phyloP scores from a whole-genome alignment of 1,140 invertebrate species.

The Caenorhabditis briggsae region DNA sequence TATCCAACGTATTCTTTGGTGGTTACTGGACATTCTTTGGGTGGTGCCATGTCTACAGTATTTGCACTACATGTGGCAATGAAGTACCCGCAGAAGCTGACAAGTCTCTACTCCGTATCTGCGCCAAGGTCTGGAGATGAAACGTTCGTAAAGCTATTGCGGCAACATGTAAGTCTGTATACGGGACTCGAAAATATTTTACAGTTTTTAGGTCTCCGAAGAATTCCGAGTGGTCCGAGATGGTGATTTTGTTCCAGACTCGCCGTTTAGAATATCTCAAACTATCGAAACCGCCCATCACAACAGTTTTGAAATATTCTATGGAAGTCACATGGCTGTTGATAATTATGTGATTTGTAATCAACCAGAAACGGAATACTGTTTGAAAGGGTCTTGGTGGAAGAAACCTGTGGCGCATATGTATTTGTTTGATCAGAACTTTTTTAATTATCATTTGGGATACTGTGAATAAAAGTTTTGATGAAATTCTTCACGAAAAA shows the following conservation, averaged over 20 bases:
- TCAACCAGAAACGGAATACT: slow-evolving; percentile 35
- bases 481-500: too few relatives aligned
- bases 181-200: neutral
- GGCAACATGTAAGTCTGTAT: neutral
- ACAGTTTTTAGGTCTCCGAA: slow-evolving; percentile 9
- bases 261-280: slow-evolving; percentile 26
- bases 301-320: slow-evolving; percentile 51
- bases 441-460: slow-evolving; percentile 48
- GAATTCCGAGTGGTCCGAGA: slow-evolving; percentile 35
- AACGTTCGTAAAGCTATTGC: slow-evolving; percentile 21
- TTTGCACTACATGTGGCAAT: slow-evolving; percentile 43
- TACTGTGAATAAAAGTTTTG: slow-evolving; percentile 31
- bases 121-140: slow-evolving; percentile 33
- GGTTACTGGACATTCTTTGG: slow-evolving; percentile 28
- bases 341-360: slow-evolving; percentile 39
- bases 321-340: slow-evolving; percentile 40
- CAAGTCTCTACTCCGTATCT: neutral
- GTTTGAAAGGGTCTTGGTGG: slow-evolving; percentile 42
- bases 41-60: slow-evolving; percentile 43
- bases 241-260: slow-evolving; percentile 37
- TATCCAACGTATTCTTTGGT: slow-evolving; percentile 17
- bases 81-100: slow-evolving; percentile 9
- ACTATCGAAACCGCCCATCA: slow-evolving; percentile 38
- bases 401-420: slow-evolving; percentile 44
- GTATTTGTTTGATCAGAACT: slow-evolving; percentile 40